Evolutionary conservation across 2,113 vertebrate species (phyloP).

Genomic region (Herpailurus yagouaroundi): DNA sequence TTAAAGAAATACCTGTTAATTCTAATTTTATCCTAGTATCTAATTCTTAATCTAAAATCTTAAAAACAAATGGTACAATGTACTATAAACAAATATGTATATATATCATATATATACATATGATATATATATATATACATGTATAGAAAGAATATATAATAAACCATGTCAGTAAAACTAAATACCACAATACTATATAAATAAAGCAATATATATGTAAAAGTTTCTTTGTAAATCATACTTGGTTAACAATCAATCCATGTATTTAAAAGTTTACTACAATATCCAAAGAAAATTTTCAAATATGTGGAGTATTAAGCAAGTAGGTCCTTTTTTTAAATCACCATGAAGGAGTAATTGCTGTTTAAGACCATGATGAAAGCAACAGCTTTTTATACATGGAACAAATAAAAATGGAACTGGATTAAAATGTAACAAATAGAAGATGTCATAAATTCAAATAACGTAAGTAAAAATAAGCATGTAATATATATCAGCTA

Average conservation of each 20-base stretch:
- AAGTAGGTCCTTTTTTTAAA: not conserved
- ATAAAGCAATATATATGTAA: not conserved
- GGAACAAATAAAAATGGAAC: not conserved
- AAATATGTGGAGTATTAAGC: not conserved
- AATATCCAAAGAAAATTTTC: slow-evolving; percentile 31
- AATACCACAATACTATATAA: not conserved
- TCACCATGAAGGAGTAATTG: not conserved
- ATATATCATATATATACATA: too few relatives aligned
- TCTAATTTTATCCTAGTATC: not conserved
- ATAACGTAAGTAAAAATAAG: not conserved
- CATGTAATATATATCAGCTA: not conserved
- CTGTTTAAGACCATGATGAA: not conserved
- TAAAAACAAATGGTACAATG: not conserved
- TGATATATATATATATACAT: not conserved
- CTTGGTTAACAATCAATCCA: not conserved
- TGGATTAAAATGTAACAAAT: slow-evolving; percentile 14
- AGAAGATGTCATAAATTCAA: not conserved
- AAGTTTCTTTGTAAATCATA: slow-evolving; percentile 24
- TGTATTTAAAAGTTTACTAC: not conserved
- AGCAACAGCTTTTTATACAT: not conserved
- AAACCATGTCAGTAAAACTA: not conserved
- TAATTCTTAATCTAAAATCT: slow-evolving; percentile 1
- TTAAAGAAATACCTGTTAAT: not conserved
- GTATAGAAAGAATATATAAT: not conserved
- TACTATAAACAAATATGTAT: not conserved